Evolutionary conservation across 1,140 invertebrate species (phyloP).

Genomic region (Tribolium castaneum): DNA sequence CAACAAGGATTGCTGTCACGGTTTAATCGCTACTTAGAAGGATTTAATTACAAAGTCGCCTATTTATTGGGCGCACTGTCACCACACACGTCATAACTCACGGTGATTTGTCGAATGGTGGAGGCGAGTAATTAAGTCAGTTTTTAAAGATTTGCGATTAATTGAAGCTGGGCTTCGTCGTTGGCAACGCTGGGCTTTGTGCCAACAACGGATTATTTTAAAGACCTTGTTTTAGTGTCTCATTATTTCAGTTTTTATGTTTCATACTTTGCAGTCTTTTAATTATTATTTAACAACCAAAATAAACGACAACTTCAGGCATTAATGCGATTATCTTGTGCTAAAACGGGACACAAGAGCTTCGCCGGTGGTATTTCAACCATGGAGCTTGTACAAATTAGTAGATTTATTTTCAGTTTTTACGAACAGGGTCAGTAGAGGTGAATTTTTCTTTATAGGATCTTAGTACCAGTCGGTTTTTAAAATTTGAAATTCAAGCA

Average conservation of each 20-base stretch:
- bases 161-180: not conserved
- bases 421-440: no score
- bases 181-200: not conserved
- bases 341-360: not conserved
- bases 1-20: not conserved
- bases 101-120: no score
- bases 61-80: not conserved
- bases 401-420: no score
- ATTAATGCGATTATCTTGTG: not conserved
- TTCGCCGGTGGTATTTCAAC: no score
- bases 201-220: conserved; percentile 6
- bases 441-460: no score
- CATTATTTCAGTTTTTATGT: not conserved
- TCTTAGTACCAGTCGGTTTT: no score
- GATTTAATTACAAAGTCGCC: not conserved
- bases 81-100: not conserved
- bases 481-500: no score
- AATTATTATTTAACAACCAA: not conserved
- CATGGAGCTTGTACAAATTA: no score
- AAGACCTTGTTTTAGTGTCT: not conserved
- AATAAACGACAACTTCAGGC: not conserved
- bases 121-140: not conserved
- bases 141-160: no score
- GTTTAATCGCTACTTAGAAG: not conserved
- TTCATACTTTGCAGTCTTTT: not conserved